phyloP scores from a whole-genome alignment of 2,797 vertebrate species.

The Anguilla megastoma region DNA sequence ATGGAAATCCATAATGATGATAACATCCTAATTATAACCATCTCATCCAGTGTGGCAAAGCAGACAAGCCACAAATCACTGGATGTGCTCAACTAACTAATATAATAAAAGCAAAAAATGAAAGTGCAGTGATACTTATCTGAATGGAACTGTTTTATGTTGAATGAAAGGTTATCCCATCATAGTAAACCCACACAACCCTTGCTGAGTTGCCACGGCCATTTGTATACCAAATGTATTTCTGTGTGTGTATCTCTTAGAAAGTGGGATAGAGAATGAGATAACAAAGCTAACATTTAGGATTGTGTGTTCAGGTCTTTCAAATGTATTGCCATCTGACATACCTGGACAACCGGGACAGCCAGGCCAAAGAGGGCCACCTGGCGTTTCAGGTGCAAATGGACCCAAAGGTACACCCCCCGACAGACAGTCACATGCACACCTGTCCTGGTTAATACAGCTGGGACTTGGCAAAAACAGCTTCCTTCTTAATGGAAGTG shows the following conservation, averaged over 20 bases:
- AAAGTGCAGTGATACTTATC: not conserved
- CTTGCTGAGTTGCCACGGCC: not conserved
- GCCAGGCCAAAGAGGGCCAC: slow-evolving; percentile 32
- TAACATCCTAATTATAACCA: not conserved
- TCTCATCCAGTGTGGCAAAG: not conserved
- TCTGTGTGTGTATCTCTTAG: not conserved
- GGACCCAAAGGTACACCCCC: slow-evolving; percentile 38
- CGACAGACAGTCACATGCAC: not conserved
- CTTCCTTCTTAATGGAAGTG: not conserved
- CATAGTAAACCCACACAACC: not conserved
- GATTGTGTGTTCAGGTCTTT: not conserved
- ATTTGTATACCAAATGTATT: not conserved
- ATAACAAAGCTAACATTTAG: not conserved
- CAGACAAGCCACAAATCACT: not conserved
- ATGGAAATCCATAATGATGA: not conserved
- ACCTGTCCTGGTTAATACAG: not conserved
- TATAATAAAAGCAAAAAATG: not conserved
- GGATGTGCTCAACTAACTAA: not conserved
- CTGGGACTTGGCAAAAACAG: not conserved
- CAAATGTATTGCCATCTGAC: not conserved
- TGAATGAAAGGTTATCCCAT: not conserved
- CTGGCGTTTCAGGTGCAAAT: slow-evolving; percentile 25
- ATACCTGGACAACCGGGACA: slow-evolving; percentile 26
- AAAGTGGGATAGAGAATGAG: not conserved
- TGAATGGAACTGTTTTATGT: not conserved